These are phyloP conservation scores for Temnothorax ravouxi DNA, from an alignment of 2,888 invertebrate species.

Conservation along the genomic window DNA sequence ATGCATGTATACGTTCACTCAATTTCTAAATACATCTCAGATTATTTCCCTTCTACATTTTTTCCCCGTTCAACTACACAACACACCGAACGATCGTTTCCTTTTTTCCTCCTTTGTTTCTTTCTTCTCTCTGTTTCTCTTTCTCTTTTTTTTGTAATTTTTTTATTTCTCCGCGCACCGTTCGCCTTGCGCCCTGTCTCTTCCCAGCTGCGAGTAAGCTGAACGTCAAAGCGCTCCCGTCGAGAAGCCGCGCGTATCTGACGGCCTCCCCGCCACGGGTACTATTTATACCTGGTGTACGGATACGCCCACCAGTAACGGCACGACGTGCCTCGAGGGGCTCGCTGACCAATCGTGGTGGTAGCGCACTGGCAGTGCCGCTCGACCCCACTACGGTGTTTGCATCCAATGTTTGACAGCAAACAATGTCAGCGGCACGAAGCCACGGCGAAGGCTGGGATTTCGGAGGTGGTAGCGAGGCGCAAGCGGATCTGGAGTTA, in stretches of 20 bases:
- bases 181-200: neutral
- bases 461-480: slow-evolving; percentile 65
- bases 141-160: neutral
- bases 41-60: neutral
- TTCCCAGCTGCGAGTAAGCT: neutral
- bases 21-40: neutral
- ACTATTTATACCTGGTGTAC: slow-evolving; percentile 70
- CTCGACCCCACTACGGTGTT: slow-evolving; percentile 76
- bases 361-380: slow-evolving; percentile 26
- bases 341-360: slow-evolving; percentile 58
- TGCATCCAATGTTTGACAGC: slow-evolving; percentile 84
- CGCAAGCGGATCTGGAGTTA: slow-evolving; percentile 4
- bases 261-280: slow-evolving; percentile 67
- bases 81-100: neutral
- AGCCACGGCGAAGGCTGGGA: slow-evolving; percentile 68
- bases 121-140: neutral
- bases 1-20: neutral
- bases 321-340: neutral
- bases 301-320: slow-evolving; percentile 57
- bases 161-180: neutral
- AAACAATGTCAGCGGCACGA: slow-evolving; percentile 83
- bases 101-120: no score
- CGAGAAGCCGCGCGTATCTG: slow-evolving; percentile 77
- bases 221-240: slow-evolving; percentile 10
- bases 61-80: neutral